Evolutionary conservation across 2,888 invertebrate species (phyloP), one percentile per base, ranked within the genome.

Genomic region (Drosophila austrosaltans): DNA sequence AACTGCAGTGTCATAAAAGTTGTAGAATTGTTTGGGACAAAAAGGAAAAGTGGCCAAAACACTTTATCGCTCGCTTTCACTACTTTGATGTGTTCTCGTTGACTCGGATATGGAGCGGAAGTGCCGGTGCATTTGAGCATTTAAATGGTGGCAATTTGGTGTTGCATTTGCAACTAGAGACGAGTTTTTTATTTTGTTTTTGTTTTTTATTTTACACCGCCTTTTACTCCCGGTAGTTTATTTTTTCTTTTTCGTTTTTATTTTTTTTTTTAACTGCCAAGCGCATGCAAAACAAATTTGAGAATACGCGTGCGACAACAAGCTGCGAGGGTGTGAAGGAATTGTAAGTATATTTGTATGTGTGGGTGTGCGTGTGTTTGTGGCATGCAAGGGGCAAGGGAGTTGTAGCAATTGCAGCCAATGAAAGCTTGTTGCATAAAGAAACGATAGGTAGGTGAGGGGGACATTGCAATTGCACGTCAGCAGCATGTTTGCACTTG

Each of bases 401-500:
- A 36, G 36, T 36, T 36, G 36, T 8, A 36, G 36, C 36, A 66
- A 81, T 76, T 69, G 77, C 66, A 74, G 80, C 80, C 86, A 87
- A 81, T 79, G 78, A 74, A 69, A 48, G 76, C 72, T 70, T 74
- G 75, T 67, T 76, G 75, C 75, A 77, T 60, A 30, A 44, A 60
- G 42, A 25, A 28, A 66, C 32, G 74, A 25, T 16, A 5, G 12
- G 0, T 16, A 16, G 56, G 72, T 39, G 58, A 12, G 16, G 48
- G 48, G 48, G 3, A 25, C 66, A 70, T 42, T 80, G 80, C 80
- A 79, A 84, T 79, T 84, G 85, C 87, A 87, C 84, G 87, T 81
- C 89, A 89, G 84, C 85, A 72, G 74, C 87, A 84, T 89, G 84
- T 83, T 85, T 85, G 85, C 89, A 90, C 90, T 89, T 88, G 88